Base-by-base conservation (phyloP, 2,113 vertebrate species). In the Myodes glareolus region DNA sequence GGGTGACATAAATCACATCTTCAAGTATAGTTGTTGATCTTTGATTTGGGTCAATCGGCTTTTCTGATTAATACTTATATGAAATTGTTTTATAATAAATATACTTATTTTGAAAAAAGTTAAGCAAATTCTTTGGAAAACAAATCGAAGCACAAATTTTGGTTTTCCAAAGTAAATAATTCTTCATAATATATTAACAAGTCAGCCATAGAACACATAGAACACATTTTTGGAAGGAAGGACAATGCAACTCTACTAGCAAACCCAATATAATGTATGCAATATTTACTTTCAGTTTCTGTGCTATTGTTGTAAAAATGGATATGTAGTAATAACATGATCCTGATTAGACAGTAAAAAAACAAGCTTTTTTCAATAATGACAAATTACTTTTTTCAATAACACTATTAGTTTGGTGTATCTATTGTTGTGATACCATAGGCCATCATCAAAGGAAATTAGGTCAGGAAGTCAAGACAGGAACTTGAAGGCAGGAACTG, bases 41-140 rank as follows among this genome's bases (percentile, higher is more conserved):
- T 52, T 91, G 36, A 92, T 96, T 89, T 91, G 89, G 92, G 23
- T 68, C 47, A 93, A 33, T 67, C 63, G 88, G 55, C 2, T 63
- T 91, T 78, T 95, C 19, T 47, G 52, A 92, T 87, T 92, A 84
- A 88, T 91, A 55, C 25, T 92, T 81, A 87, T 39, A 84, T 89
- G 77, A 88, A 77, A 39, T 86, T 94, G 81, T 31, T 88, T 80
- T 75, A n/a, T 55, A 55, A n/a, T 55, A 55, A 9, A n/a, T n/a
- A 81, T n/a, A 4, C 17, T 55, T 4, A 3, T 81, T 81, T 81
- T 81, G 33, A 72, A 23, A 70, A 96, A 95, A 12, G n/a, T n/a
- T 31, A 96, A 81, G 92, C 86, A 42, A 81, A 87, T 92, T 73
- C 90, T 94, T 70, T 42, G 12, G 52, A 87, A 91, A 81, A 80